A percentile compares a stretch with the other conserved stretches of the same genome.
Evolutionary conservation across 2,797 vertebrate species (phyloP).

Genomic region (Sparidentex hasta): DNA sequence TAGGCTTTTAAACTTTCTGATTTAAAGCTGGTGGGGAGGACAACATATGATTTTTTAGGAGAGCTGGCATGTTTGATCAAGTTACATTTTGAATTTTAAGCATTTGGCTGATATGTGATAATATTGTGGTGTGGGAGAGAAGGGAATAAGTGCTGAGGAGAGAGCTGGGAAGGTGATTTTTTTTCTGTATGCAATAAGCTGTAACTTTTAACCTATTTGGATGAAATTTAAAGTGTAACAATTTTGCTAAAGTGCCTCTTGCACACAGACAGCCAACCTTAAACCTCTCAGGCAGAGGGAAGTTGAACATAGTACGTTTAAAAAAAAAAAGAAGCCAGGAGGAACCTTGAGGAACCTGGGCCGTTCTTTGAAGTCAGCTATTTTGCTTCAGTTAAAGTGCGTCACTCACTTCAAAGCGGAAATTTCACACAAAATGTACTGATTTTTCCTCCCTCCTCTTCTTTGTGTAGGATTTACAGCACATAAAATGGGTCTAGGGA

Average conservation of each 20-base stretch:
- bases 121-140: not conserved
- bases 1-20: not conserved
- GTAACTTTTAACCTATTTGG: slow-evolving; percentile 39
- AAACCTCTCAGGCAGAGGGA: slow-evolving; percentile 54
- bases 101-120: not conserved
- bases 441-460: slow-evolving; percentile 41
- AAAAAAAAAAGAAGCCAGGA: slow-evolving; percentile 54
- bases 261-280: slow-evolving; percentile 56
- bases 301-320: slow-evolving; percentile 61
- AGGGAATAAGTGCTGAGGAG: slow-evolving; percentile 1
- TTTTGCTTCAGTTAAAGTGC: slow-evolving; percentile 63
- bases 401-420: slow-evolving; percentile 70
- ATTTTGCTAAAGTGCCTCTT: slow-evolving; percentile 53
- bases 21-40: not conserved
- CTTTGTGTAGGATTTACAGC: slow-evolving; percentile 64
- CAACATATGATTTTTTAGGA: not conserved
- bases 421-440: slow-evolving; percentile 71
- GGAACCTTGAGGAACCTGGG: slow-evolving; percentile 67
- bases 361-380: slow-evolving; percentile 72
- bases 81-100: not conserved
- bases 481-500: slow-evolving; percentile 50
- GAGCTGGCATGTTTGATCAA: not conserved
- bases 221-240: slow-evolving; percentile 47
- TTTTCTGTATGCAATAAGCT: slow-evolving; percentile 22
- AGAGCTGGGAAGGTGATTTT: not conserved